Evolutionary conservation across 1,140 invertebrate species (phyloP), one percentile per base, ranked within the genome.

Genomic region (Coboldia fuscipes): DNA sequence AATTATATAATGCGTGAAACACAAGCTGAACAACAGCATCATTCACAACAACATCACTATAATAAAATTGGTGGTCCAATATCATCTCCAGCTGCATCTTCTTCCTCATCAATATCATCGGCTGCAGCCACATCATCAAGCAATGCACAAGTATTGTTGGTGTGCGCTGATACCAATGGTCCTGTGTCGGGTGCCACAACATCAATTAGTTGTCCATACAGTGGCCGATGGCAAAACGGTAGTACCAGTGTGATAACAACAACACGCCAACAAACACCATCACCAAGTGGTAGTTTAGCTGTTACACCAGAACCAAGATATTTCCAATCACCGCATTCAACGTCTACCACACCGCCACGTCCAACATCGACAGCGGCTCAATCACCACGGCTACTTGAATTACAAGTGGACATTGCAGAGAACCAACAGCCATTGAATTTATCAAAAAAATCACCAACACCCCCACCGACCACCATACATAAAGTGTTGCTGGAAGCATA

Each of bases 391-490:
- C 14, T 50, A 28, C 20, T 83, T 48, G 77, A 82, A 48, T 62
- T 84, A 33, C 77, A 81, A 50, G 76, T 83, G 38, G 76, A 75
- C 48, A 75, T 78, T 37, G 71, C 75, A 34, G 76, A 82, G 48
- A 72, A 75, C 36, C 77, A 75, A 41, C 78, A 83, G 50, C 80
- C 82, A 22, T 59, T 86, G 27, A 86, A 86, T 60, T 65, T 86
- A 33, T 85, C 80, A 44, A 85, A 84, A 60, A 85, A 86, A 54
- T 79, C 80, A 38, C 77, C 80, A 37, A 76, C 77, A 42, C 76
- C 80, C 40, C 71, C 72, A 38, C 72, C 72, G 12, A 57, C 65
- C n/a, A n/a, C n/a, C n/a, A n/a, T n/a, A n/a, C n/a, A n/a, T n/a
- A n/a, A n/a, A n/a, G n/a, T n/a, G n/a, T n/a, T n/a, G n/a, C n/a